Base-by-base conservation (phyloP, 1,140 invertebrate genomes). In the Venturia canescens region DNA sequence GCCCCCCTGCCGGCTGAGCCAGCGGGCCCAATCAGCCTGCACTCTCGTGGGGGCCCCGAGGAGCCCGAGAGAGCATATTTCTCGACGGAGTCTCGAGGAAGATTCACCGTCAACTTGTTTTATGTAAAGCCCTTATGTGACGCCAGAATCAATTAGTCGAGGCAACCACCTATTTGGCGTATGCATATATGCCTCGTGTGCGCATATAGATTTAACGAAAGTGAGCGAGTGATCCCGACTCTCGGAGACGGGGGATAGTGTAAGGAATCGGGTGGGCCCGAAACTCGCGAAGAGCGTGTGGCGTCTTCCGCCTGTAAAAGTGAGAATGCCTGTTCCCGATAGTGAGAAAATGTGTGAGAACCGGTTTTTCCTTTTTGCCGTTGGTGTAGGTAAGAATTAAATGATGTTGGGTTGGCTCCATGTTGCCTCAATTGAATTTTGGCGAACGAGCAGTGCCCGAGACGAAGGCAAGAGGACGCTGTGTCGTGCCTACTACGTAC, bases 81-180 rank as follows among this genome's bases (percentile, higher is more conserved):
- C 21, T 31, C 26, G 66, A 69, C 18, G 13, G 66, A 69, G 66
- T 27, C 29, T 69, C 66, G 6, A 69, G 66, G 31, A 29, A 69
- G 27, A 69, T 75, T 34, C 80, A 76, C 34, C 27, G 80, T 71
- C 78, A 81, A 86, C 84, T 87, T 87, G 84, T 86, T 87, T 87
- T 86, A 87, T 87, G 85, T 86, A 87, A 87, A 86, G 82, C 80
- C 81, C 83, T 66, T 69, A 23, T 53, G 84, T 84, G 83, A 87
- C 80, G 87, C 86, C 86, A 80, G 83, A 87, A 88, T 88, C 87
- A 88, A 88, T 88, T 87, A 87, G 86, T 79, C 80, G 50, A 66
- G 53, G 75, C 82, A 87, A 82, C 84, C 86, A 85, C 85, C 60
- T 86, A 86, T 87, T 88, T 86, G 82, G 79, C 83, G 85, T 84